Evolutionary conservation across 2,888 invertebrate genomes (phyloP).

Genomic region (Pimpla rufipes): DNA sequence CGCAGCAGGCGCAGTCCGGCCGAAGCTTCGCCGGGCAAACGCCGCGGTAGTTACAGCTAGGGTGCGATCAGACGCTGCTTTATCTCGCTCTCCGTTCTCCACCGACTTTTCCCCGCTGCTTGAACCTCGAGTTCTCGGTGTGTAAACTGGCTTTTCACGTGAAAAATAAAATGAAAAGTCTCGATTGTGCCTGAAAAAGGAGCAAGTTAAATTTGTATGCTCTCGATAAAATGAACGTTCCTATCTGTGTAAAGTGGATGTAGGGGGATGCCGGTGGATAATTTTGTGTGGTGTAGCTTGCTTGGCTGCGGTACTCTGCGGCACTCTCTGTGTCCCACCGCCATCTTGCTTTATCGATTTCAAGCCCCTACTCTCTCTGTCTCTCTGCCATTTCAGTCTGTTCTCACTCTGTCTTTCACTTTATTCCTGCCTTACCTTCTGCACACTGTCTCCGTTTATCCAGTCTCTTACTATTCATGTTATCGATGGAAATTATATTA

Average conservation of each 20-base stretch:
- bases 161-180: neutral
- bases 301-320: constrained; percentile 83
- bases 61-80: constrained; percentile 57
- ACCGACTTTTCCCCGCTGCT: neutral
- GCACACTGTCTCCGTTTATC: constrained; percentile 15
- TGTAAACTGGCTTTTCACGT: constrained; percentile 3
- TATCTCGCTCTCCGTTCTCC: neutral
- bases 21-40: constrained; percentile 27
- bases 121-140: neutral
- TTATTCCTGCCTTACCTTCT: constrained; percentile 22
- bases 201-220: constrained; percentile 15
- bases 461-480: constrained; percentile 33
- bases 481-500: constrained; percentile 17
- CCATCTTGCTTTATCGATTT: constrained; percentile 81
- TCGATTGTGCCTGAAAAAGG: neutral
- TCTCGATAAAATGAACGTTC: constrained; percentile 41
- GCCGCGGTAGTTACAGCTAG: constrained; percentile 57
- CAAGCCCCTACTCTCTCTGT: constrained; percentile 65
- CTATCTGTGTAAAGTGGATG: constrained; percentile 51
- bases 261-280: constrained; percentile 71
- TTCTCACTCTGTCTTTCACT: constrained; percentile 61
- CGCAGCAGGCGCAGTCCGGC: constrained; percentile 6
- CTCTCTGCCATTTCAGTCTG: constrained; percentile 69
- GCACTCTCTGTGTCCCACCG: constrained; percentile 78
- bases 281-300: constrained; percentile 76